Percentiles rank a stretch among this genome's conserved stretches.
Conservation (phyloP, 2,113 vertebrate species). For the Scophthalmus maximus region DNA sequence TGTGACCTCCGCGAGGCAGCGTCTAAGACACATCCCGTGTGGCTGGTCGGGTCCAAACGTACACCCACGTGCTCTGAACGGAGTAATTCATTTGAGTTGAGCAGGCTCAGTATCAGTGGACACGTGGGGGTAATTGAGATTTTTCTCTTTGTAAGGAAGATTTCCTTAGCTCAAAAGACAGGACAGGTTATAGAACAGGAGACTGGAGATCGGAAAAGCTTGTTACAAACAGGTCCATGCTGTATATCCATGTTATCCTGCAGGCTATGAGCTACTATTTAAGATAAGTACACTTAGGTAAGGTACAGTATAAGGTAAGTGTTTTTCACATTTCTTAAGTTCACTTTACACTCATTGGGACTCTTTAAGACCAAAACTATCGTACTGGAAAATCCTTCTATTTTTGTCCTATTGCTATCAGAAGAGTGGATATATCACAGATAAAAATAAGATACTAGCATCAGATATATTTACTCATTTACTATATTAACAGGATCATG, state of each 20-base stretch:
- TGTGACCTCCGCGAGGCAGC: neutral
- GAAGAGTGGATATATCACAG: neutral
- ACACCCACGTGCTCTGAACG: neutral
- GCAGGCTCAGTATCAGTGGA: too few species aligned
- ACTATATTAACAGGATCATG: neutral
- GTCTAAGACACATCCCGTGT: neutral
- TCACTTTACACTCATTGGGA: too few species aligned
- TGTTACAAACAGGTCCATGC: too few species aligned
- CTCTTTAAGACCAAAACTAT: too few species aligned
- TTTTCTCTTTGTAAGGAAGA: neutral
- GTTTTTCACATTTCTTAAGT: too few species aligned
- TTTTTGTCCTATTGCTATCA: constrained; percentile 9
- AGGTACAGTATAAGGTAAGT: too few species aligned
- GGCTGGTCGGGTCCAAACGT: neutral
- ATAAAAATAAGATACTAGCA: neutral
- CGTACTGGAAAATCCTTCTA: too few species aligned
- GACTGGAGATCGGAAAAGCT: neutral
- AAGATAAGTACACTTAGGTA: too few species aligned
- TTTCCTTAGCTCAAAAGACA: neutral
- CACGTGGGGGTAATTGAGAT: neutral
- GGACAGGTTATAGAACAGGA: neutral
- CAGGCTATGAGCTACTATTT: too few species aligned
- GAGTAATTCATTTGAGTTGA: neutral
- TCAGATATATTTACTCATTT: constrained; percentile 3
- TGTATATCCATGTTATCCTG: too few species aligned